These are phyloP conservation scores for Anas acuta DNA, from an alignment of 2,797 vertebrate genomes.

Conservation along the genomic window DNA sequence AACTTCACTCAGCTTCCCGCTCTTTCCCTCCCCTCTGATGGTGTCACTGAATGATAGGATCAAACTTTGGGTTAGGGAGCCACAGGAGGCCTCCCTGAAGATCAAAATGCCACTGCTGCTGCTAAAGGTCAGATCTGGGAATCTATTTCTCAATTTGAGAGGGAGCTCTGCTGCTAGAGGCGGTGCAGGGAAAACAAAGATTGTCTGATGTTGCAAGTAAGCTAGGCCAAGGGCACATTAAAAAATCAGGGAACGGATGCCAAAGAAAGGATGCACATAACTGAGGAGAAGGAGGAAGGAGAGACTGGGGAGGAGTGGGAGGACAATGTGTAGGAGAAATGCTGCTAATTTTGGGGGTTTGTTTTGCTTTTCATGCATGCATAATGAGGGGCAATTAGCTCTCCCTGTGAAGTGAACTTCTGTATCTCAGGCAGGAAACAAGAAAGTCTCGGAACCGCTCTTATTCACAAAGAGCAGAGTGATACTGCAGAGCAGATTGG, in stretches of 20 bases:
- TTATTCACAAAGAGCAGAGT: not conserved
- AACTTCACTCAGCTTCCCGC: not conserved
- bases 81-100: constrained; percentile 3
- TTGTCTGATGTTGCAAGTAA: not conserved
- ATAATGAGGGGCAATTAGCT: not conserved
- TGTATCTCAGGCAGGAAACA: not conserved
- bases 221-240: not conserved
- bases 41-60: not conserved
- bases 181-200: not conserved
- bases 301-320: not conserved
- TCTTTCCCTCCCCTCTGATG: not conserved
- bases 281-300: not conserved
- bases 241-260: not conserved
- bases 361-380: not conserved
- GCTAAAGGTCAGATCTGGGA: constrained; percentile 37
- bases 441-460: not conserved
- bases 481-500: not conserved
- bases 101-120: not conserved
- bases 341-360: fast-evolving
- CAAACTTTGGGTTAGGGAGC: not conserved
- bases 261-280: not conserved
- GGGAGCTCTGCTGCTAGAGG: constrained; percentile 19
- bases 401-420: not conserved
- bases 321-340: not conserved
- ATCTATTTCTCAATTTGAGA: not conserved